These are phyloP conservation scores for Pseudobourletiella spinata DNA, from an alignment of 1,140 invertebrate species.

Conservation along the genomic window DNA sequence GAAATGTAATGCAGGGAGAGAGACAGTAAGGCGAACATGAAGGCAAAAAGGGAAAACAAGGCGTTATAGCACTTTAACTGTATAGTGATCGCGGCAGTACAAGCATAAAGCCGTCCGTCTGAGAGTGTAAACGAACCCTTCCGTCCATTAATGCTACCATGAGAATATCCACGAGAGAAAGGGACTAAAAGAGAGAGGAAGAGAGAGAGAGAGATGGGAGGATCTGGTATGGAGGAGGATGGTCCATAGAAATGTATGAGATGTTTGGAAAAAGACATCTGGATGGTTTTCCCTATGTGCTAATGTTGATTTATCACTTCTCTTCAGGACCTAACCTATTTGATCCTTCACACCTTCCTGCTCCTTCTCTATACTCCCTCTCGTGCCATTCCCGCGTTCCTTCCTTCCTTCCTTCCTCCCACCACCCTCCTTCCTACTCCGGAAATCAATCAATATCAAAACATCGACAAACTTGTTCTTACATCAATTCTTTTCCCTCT, in stretches of 20 bases:
- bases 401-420: too few species aligned
- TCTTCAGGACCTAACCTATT: constrained; percentile 4
- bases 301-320: constrained; percentile 11
- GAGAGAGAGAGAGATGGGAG: background rate
- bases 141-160: too few species aligned
- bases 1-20: constrained; percentile 2
- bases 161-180: too few species aligned
- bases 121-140: background rate
- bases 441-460: constrained; percentile 5
- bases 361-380: background rate
- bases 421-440: too few species aligned
- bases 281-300: background rate
- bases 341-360: background rate
- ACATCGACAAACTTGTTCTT: background rate
- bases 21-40: background rate
- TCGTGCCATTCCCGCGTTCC: background rate
- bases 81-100: too few species aligned
- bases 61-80: too few species aligned
- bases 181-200: background rate
- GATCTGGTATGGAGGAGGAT: background rate
- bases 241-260: background rate
- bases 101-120: background rate
- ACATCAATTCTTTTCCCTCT: background rate
- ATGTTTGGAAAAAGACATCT: background rate
- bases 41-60: background rate